These are phyloP conservation scores for Parapsyche elsis DNA, from an alignment of 1,140 invertebrate species.

Conservation along the genomic window DNA sequence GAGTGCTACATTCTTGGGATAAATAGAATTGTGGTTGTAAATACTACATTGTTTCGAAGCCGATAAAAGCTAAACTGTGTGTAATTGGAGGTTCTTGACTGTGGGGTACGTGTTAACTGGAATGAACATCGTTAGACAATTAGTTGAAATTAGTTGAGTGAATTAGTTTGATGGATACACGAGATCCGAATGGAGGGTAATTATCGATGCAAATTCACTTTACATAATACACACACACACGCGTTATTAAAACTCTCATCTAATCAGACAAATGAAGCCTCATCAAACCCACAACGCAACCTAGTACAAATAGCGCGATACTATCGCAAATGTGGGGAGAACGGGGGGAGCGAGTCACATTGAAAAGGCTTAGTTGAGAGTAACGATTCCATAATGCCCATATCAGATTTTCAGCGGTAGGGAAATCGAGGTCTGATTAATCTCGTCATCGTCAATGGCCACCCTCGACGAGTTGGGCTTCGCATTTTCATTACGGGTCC, in stretches of 20 bases:
- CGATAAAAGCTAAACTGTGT: conserved; percentile 22
- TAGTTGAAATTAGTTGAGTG: conserved; percentile 53
- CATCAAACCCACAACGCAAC: too few species aligned
- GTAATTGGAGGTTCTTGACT: conserved; percentile 12
- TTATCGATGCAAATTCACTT: conserved; percentile 17
- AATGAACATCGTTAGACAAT: conserved; percentile 53
- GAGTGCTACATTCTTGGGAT: too few species aligned
- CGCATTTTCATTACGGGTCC: conserved; percentile 2
- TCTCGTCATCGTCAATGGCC: conserved; percentile 6
- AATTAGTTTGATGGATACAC: conserved; percentile 53
- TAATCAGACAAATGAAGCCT: too few species aligned
- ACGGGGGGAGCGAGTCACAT: too few species aligned
- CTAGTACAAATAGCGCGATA: too few species aligned
- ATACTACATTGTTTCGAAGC: not conserved
- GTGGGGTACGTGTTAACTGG: conserved; percentile 10
- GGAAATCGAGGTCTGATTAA: conserved; percentile 25
- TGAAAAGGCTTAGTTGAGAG: too few species aligned
- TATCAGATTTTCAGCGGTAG: conserved; percentile 11
- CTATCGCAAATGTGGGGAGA: too few species aligned
- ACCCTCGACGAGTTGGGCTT: not conserved
- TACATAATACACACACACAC: too few species aligned
- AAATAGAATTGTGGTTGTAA: too few species aligned
- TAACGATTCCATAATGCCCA: conserved; percentile 2
- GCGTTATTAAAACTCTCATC: too few species aligned
- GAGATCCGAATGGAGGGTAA: conserved; percentile 3